Evolutionary conservation across 1,140 invertebrate species (phyloP).

Genomic region (Drosophila leontia): DNA sequence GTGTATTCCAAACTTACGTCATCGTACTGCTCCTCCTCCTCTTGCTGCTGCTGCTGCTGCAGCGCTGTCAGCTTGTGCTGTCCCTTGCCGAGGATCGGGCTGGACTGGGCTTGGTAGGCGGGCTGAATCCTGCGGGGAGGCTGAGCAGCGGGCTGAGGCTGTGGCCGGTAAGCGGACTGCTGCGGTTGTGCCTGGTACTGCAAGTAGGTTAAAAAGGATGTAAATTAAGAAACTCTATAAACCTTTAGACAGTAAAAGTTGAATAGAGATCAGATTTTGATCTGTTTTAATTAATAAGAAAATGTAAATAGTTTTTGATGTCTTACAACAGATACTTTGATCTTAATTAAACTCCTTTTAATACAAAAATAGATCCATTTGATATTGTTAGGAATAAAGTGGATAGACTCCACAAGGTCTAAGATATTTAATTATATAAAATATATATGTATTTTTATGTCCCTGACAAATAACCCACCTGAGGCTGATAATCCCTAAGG

Average conservation of each 20-base stretch:
- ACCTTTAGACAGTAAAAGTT: too few species aligned
- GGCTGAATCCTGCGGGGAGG: constrained; percentile 66
- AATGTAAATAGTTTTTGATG: background rate
- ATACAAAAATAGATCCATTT: background rate
- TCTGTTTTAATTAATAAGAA: background rate
- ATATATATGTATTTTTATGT: background rate
- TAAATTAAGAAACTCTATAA: too few species aligned
- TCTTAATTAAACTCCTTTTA: background rate
- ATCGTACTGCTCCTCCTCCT: constrained; percentile 83
- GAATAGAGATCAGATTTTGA: background rate
- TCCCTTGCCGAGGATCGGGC: constrained; percentile 65
- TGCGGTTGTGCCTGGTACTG: constrained; percentile 78
- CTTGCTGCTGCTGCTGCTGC: constrained; percentile 55
- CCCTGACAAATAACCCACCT: constrained; percentile 45
- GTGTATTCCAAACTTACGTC: constrained; percentile 71
- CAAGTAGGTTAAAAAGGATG: background rate
- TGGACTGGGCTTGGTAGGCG: constrained; percentile 48
- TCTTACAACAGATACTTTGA: background rate
- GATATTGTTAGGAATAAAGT: background rate
- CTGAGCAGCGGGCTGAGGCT: constrained; percentile 57
- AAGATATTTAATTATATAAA: too few species aligned
- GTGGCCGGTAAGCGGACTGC: constrained; percentile 71
- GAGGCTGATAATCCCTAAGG: constrained; percentile 75
- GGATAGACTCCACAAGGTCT: too few species aligned
- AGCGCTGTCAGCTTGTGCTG: constrained; percentile 63